These are phyloP conservation scores for Diplodus puntazzo DNA, from an alignment of 2,797 vertebrate genomes.

Conservation along the genomic window DNA sequence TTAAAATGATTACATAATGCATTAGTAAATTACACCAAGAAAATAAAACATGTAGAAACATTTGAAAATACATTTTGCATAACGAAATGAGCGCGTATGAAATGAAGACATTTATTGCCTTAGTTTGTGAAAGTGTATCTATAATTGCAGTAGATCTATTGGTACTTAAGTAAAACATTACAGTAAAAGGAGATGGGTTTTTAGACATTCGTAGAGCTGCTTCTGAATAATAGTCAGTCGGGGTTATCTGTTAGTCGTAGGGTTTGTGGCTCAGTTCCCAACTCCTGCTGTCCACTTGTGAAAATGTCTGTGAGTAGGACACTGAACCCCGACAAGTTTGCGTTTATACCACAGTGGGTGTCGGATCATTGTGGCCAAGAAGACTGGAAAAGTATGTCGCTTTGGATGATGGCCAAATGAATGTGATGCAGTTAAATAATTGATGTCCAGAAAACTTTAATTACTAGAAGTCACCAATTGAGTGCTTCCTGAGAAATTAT, in stretches of 20 bases:
- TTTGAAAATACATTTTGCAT: no score
- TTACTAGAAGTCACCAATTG: background rate
- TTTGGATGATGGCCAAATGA: background rate
- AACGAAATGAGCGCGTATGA: no score
- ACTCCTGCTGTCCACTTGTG: background rate
- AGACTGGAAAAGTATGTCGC: background rate
- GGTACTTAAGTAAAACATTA: background rate
- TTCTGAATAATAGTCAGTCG: background rate
- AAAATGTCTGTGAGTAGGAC: background rate
- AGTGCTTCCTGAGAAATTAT: background rate
- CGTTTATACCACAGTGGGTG: background rate
- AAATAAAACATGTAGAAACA: background rate
- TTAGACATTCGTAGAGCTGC: background rate
- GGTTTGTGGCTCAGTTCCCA: background rate
- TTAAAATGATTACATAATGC: background rate
- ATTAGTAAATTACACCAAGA: background rate
- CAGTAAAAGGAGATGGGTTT: no score
- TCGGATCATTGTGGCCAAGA: background rate
- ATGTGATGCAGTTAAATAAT: background rate
- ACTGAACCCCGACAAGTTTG: background rate
- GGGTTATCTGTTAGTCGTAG: fast-evolving
- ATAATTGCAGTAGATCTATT: no score
- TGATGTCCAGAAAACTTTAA: background rate
- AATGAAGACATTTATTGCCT: no score
- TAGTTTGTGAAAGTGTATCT: no score